Evolutionary conservation across 1,140 invertebrate species (phyloP), one percentile per base, ranked within the genome.

Genomic region (Monochamus saltuarius): DNA sequence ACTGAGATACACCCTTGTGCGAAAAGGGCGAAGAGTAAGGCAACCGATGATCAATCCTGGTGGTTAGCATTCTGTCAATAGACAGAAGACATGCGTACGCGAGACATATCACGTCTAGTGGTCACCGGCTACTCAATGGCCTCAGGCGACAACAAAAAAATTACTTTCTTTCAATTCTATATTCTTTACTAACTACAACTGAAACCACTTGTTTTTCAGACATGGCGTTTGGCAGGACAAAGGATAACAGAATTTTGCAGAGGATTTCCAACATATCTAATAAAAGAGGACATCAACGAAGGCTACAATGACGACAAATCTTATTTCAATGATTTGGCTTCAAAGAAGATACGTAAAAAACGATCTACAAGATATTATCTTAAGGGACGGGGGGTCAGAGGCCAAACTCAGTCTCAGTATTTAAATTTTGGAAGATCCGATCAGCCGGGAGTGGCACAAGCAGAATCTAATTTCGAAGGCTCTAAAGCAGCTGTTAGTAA

Each of bases 371-470:
- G 59, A 51, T 63, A 68, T 16, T 70, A 62, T 60, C 72, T 71
- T 36, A 52, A 51, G 10, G 68, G 72, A 37, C 58, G 61, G 57
- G 54, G 61, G 57, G 54, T 70, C 6, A 60, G 86, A 40, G 89
- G 89, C 22, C 90, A 92, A 75, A 91, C 89, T 0, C 90, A 92
- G 68, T 90, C 89, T 7, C 90, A 92, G 69, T 92, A 90, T 73
- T 75, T 92, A 56, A 86, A 84, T 66, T 84, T 88, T 60, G 80
- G 79, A 8, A 72, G 74, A 2, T 70, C 75, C 29, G 80, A 81
- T 43, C 74, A 83, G 63, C 81, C 83, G 22, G 90, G 89, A 11
- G 88, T 85, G 74, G 89, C 90, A 0, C 88, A 91, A 73, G 89
- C 89, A 1, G 86, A 90, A 73, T 88, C 89, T 7, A 84, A 83